Conservation (phyloP, 2,888 invertebrate species). For the Gymnoscelis rufifasciata region DNA sequence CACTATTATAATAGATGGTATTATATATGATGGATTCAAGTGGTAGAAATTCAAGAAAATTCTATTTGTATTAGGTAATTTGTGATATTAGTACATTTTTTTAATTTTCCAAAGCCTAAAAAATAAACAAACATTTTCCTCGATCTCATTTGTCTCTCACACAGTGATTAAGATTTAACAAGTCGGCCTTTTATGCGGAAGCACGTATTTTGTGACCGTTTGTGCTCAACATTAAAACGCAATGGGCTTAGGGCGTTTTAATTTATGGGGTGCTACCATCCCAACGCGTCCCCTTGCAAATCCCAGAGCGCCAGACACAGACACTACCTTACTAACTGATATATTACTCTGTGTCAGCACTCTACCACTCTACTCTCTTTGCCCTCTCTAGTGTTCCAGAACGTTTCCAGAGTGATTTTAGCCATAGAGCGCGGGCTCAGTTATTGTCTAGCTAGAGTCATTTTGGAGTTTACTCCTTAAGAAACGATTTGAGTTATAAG, state of each 20-base stretch:
- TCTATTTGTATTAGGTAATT: too few relatives aligned
- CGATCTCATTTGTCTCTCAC: not conserved
- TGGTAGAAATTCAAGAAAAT: too few relatives aligned
- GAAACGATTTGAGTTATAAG: too few relatives aligned
- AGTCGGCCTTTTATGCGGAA: conserved; percentile 18
- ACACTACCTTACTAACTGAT: conserved; percentile 28
- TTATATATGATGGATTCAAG: too few relatives aligned
- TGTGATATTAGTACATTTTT: too few relatives aligned
- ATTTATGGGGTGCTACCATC: conserved; percentile 27
- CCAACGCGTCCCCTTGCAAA: conserved; percentile 39
- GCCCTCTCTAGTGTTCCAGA: conserved; percentile 30
- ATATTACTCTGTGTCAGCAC: not conserved
- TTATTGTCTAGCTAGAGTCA: too few relatives aligned
- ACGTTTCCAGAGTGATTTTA: not conserved
- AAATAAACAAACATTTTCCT: too few relatives aligned
- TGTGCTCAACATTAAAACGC: conserved; percentile 23
- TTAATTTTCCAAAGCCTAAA: too few relatives aligned
- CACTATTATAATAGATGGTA: too few relatives aligned
- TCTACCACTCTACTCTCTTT: conserved; percentile 2
- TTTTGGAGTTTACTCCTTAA: too few relatives aligned
- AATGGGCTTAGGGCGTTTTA: conserved; percentile 16
- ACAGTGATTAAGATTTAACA: conserved; percentile 5
- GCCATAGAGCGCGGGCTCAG: too few relatives aligned
- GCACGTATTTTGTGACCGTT: conserved; percentile 26
- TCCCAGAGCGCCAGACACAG: conserved; percentile 47